phyloP scores from a whole-genome alignment of 2,113 vertebrate species.

The Cervus canadensis region DNA sequence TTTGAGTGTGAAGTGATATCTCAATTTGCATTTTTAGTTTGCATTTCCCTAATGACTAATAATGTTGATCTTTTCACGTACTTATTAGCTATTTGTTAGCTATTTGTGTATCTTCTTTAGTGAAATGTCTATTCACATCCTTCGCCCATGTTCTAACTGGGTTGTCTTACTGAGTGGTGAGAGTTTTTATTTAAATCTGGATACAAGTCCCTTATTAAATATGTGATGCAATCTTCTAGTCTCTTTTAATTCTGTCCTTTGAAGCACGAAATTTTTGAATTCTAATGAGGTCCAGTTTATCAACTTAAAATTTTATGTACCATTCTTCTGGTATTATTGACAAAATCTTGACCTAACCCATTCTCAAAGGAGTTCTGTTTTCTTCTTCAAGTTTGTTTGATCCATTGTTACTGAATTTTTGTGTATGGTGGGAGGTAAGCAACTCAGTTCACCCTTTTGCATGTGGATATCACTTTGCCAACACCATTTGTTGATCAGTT shows the following conservation, averaged over 20 bases:
- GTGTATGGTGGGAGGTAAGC: not conserved
- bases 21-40: not conserved
- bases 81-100: not conserved
- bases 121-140: not conserved
- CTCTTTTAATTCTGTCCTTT: not conserved
- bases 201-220: not conserved
- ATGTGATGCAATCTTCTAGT: not conserved
- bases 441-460: not conserved
- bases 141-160: not conserved
- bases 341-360: not conserved
- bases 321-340: not conserved
- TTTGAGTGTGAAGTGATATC: not conserved
- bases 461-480: not conserved
- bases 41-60: not conserved
- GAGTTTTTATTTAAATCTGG: not conserved
- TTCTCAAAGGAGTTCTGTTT: not conserved
- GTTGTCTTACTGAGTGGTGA: not conserved
- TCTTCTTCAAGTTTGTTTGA: not conserved
- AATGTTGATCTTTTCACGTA: not conserved
- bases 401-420: not conserved
- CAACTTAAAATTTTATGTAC: not conserved
- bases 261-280: not conserved
- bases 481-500: not conserved
- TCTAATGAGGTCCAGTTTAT: not conserved
- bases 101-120: not conserved